Conservation (phyloP, 2,113 vertebrate species). For the Amia ocellicauda region DNA sequence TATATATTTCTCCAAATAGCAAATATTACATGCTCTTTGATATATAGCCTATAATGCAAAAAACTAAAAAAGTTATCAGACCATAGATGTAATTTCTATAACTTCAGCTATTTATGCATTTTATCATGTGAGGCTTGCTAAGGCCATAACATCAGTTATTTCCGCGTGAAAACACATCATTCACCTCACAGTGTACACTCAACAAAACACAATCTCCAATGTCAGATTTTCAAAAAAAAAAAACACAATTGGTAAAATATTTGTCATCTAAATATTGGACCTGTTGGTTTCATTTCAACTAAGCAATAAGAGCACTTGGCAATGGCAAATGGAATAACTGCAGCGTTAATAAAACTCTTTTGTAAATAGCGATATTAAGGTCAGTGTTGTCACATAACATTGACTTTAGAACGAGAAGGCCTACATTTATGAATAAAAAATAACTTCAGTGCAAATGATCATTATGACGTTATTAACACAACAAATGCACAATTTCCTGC, state of each 20-base stretch:
- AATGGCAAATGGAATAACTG: constrained; percentile 34
- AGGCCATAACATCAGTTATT: not conserved
- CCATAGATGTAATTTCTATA: too few species aligned
- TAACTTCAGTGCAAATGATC: constrained; percentile 4
- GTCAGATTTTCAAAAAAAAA: constrained; percentile 30
- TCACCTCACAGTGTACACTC: constrained; percentile 14
- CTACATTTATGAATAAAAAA: not conserved
- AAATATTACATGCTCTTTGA: too few species aligned
- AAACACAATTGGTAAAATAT: constrained; percentile 44
- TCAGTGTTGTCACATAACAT: constrained; percentile 28
- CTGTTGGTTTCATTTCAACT: constrained; percentile 37
- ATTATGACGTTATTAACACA: constrained; percentile 11
- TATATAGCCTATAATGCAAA: too few species aligned
- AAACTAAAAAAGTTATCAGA: too few species aligned
- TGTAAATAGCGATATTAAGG: constrained; percentile 41
- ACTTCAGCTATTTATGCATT: not conserved
- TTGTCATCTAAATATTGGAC: constrained; percentile 46
- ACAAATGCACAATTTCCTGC: constrained; percentile 2
- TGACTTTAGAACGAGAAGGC: not conserved
- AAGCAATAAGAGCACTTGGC: constrained; percentile 44
- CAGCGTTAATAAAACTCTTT: constrained; percentile 23
- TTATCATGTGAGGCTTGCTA: not conserved
- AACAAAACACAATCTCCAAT: constrained; percentile 22
- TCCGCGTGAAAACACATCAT: not conserved
- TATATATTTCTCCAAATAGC: too few species aligned